Percentiles rank a stretch among this genome's conserved stretches.
Evolutionary conservation across 2,888 invertebrate genomes (phyloP).

Genomic region (Caenorhabditis plicata): DNA sequence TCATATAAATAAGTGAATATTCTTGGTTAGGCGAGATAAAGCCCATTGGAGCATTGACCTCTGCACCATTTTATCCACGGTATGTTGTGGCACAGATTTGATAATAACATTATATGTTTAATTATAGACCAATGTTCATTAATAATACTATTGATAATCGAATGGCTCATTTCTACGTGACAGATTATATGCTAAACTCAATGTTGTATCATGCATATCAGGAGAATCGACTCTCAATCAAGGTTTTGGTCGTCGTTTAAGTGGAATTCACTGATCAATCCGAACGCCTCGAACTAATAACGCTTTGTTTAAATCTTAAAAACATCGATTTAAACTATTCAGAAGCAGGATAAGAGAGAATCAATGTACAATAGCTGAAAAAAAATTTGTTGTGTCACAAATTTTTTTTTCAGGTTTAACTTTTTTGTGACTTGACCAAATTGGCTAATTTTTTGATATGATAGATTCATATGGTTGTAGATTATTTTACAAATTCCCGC

Average conservation of each 20-base stretch:
- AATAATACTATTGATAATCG: constrained; percentile 5
- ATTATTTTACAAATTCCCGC: too few species aligned
- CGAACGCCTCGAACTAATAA: too few species aligned
- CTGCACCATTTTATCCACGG: constrained; percentile 57
- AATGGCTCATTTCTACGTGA: constrained; percentile 62
- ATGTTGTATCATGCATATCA: constrained; percentile 62
- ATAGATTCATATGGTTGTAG: too few species aligned
- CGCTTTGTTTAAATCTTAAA: too few species aligned
- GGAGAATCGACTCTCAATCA: constrained; percentile 52
- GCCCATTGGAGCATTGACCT: constrained; percentile 22
- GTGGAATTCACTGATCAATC: constrained; percentile 7
- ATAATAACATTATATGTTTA: neutral
- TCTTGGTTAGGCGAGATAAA: constrained; percentile 60
- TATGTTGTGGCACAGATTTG: constrained; percentile 2
- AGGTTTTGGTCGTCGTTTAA: constrained; percentile 28
- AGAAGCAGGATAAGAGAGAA: too few species aligned
- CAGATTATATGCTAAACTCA: constrained; percentile 60
- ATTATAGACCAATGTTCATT: constrained; percentile 41
- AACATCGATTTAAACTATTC: too few species aligned
- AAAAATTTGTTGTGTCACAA: too few species aligned
- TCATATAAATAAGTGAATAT: neutral
- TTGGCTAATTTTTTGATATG: too few species aligned
- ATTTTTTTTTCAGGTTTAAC: too few species aligned
- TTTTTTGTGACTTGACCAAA: too few species aligned
- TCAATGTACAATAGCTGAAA: too few species aligned